Conservation (phyloP, 2,797 vertebrate genomes). For the Diceros bicornis region DNA sequence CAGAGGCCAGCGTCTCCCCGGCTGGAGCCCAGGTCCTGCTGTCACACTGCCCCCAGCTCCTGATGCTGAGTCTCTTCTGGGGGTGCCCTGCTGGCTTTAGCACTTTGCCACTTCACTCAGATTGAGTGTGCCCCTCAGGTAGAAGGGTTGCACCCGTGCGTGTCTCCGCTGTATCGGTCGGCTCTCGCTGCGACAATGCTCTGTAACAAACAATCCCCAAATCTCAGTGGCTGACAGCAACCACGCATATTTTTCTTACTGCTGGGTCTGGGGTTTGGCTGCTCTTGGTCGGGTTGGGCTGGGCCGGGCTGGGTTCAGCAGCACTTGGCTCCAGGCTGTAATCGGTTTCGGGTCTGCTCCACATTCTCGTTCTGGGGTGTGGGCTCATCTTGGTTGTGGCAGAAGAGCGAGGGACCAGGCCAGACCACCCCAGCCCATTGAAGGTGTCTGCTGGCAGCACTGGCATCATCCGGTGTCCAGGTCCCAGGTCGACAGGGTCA, state of each 20-base stretch:
- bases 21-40: fast-evolving
- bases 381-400: neutral
- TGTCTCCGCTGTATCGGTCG: fast-evolving
- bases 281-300: neutral
- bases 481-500: fast-evolving
- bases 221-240: neutral
- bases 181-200: neutral
- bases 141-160: fast-evolving
- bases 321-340: neutral
- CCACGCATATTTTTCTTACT: fast-evolving
- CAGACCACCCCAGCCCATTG: fast-evolving
- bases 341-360: fast-evolving
- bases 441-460: fast-evolving
- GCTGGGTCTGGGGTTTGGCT: neutral
- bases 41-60: fast-evolving
- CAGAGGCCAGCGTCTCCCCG: neutral
- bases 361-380: fast-evolving
- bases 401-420: neutral
- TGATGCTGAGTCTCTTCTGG: fast-evolving
- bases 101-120: fast-evolving
- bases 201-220: neutral
- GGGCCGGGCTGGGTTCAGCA: fast-evolving
- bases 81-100: neutral
- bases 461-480: fast-evolving
- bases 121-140: fast-evolving